Evolutionary conservation across 2,797 vertebrate species (phyloP).

Genomic region (Rhinella marina): DNA sequence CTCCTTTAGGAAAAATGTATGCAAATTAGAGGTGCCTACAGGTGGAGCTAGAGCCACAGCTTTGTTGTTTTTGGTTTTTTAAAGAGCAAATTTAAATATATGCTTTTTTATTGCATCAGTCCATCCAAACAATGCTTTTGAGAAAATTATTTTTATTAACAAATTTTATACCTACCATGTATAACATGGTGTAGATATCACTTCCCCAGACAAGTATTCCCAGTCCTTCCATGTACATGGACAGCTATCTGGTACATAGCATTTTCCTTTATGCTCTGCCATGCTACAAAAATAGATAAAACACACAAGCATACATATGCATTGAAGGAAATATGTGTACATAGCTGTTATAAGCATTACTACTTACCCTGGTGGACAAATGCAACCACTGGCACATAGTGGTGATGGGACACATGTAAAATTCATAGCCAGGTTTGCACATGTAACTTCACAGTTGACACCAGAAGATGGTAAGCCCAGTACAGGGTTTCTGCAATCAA

Average conservation of each 20-base stretch:
- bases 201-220: slow-evolving; percentile 94
- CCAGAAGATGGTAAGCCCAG: slow-evolving; percentile 83
- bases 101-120: not conserved
- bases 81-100: not conserved
- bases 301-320: not conserved
- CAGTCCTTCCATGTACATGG: slow-evolving; percentile 95
- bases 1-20: no score
- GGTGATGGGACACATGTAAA: slow-evolving; percentile 92
- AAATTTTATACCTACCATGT: slow-evolving; percentile 81
- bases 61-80: not conserved
- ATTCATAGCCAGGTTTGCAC: slow-evolving; percentile 95
- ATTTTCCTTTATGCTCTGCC: slow-evolving; percentile 83
- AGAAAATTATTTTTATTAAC: not conserved
- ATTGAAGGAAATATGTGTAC: not conserved
- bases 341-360: not conserved
- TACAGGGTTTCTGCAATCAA: slow-evolving; percentile 89
- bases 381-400: slow-evolving; percentile 91
- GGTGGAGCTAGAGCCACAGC: no score
- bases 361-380: slow-evolving; percentile 91
- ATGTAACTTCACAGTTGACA: slow-evolving; percentile 89
- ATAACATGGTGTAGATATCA: slow-evolving; percentile 92
- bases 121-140: not conserved
- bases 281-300: slow-evolving; percentile 70
- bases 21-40: no score
- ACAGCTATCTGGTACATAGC: slow-evolving; percentile 95